Evolutionary conservation across 2,888 invertebrate species (phyloP).

Genomic region (Dermolepida albohirtum): DNA sequence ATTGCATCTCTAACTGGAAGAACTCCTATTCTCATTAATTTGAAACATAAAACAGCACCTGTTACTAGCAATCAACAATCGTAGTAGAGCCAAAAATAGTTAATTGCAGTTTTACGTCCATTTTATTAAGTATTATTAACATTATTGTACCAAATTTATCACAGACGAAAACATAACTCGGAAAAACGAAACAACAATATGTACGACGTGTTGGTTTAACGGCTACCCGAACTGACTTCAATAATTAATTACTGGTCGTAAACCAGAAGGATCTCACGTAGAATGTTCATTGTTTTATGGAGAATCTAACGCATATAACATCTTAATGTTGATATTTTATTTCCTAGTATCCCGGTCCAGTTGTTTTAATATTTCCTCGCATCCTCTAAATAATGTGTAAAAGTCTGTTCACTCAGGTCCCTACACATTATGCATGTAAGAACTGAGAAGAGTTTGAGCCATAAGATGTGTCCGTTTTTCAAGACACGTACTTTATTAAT

Average conservation of each 20-base stretch:
- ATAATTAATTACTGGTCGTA: constrained; percentile 41
- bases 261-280: constrained; percentile 23
- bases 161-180: constrained; percentile 5
- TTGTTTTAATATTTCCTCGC: neutral
- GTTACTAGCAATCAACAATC: constrained; percentile 3
- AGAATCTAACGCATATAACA: constrained; percentile 34
- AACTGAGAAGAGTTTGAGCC: neutral
- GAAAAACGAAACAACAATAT: constrained; percentile 16
- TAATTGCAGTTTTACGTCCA: constrained; percentile 31
- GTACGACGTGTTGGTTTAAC: constrained; percentile 42
- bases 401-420: constrained; percentile 13
- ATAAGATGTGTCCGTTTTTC: constrained; percentile 15
- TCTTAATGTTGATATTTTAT: constrained; percentile 37
- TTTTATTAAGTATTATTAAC: constrained; percentile 33
- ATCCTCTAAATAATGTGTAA: constrained; percentile 16
- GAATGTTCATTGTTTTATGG: constrained; percentile 35
- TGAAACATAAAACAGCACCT: neutral
- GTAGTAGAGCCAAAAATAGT: constrained; percentile 5
- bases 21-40: too few relatives aligned
- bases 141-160: constrained; percentile 23
- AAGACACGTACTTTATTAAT: constrained; percentile 19
- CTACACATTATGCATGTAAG: constrained; percentile 23
- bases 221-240: constrained; percentile 36
- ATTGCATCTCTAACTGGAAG: too few relatives aligned
- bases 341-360: constrained; percentile 16